Evolutionary conservation across 2,888 invertebrate genomes (phyloP).

Genomic region (Portevinia maculata): DNA sequence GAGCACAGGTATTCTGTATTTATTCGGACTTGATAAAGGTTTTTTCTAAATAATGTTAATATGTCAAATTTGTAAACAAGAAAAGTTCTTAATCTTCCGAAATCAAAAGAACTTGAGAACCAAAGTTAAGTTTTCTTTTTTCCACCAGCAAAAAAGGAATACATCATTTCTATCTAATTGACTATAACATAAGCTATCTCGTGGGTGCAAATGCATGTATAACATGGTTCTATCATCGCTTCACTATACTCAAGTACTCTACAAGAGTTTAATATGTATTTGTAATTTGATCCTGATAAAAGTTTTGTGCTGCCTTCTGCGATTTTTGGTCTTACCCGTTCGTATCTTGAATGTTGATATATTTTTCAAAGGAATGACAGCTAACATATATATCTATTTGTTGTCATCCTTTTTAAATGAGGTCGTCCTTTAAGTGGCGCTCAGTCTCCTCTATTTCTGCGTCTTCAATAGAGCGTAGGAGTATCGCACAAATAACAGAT

Average conservation of each 20-base stretch:
- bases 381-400: conserved; percentile 3
- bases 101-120: too few relatives aligned
- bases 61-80: too few relatives aligned
- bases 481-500: conserved; percentile 35
- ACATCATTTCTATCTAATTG: neutral
- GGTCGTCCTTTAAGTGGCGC: conserved; percentile 31
- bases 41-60: too few relatives aligned
- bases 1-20: too few relatives aligned
- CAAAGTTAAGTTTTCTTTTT: neutral
- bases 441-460: conserved; percentile 24
- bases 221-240: conserved; percentile 42
- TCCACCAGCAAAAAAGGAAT: neutral
- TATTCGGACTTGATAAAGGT: too few relatives aligned
- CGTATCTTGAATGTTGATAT: neutral
- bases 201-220: conserved; percentile 28
- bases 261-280: conserved; percentile 51
- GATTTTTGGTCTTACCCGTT: neutral
- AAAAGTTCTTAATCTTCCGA: too few relatives aligned
- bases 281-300: conserved; percentile 60
- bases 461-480: conserved; percentile 32
- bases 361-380: too few relatives aligned
- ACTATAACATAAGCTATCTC: neutral
- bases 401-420: conserved; percentile 44
- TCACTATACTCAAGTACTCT: conserved; percentile 25
- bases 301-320: conserved; percentile 19